Percentiles rank a stretch among this genome's conserved stretches.
These are phyloP conservation scores for Hemicrepidius hirtus DNA, from an alignment of 2,888 invertebrate genomes.

Conservation along the genomic window DNA sequence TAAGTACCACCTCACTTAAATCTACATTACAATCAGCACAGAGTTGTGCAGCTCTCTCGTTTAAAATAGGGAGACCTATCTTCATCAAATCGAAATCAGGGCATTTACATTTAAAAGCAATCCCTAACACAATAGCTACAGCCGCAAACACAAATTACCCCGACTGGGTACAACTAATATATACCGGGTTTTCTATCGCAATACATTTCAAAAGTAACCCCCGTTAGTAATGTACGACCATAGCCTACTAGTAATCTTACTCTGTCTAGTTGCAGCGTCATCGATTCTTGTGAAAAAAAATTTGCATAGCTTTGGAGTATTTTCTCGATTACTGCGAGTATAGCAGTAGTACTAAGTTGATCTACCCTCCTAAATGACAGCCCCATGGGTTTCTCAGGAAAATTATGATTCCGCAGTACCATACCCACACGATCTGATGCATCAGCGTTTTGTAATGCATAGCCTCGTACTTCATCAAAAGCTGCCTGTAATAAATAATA, in stretches of 20 bases:
- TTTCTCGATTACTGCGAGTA: no score
- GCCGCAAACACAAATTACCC: not conserved
- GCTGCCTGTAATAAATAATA: no score
- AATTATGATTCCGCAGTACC: not conserved
- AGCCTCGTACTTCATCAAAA: no score
- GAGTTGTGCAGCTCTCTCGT: not conserved
- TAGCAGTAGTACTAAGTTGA: not conserved
- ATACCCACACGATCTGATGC: slow-evolving; percentile 10
- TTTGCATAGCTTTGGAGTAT: no score
- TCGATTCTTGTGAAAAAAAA: no score
- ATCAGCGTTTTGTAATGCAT: not conserved
- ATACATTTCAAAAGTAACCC: not conserved
- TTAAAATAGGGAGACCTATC: not conserved
- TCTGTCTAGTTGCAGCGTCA: not conserved
- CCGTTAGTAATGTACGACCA: not conserved
- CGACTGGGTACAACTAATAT: not conserved
- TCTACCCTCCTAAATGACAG: no score
- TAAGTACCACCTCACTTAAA: not conserved
- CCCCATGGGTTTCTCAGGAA: no score
- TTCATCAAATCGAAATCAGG: not conserved
- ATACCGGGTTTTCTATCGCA: not conserved
- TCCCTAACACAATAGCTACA: not conserved
- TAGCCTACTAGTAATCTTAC: no score
- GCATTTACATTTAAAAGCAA: not conserved
- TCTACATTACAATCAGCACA: not conserved